Percentiles rank a stretch among this genome's conserved stretches.
Evolutionary conservation across 2,113 vertebrate species (phyloP).

Genomic region (Tupaia tana): DNA sequence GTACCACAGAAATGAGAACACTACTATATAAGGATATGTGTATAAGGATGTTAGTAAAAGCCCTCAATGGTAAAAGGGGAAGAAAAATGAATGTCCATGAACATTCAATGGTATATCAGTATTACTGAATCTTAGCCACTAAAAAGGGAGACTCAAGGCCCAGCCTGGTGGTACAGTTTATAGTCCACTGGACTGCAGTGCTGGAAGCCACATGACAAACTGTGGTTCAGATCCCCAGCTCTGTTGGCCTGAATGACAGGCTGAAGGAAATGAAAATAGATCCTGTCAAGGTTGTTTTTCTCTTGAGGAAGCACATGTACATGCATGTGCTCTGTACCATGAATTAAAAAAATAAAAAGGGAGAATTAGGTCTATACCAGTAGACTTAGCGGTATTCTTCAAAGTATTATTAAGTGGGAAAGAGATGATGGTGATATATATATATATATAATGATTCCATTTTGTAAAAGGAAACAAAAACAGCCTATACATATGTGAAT

Average conservation of each 20-base stretch:
- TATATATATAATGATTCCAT: neutral
- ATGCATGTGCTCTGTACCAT: too few species aligned
- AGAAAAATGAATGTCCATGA: neutral
- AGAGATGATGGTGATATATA: neutral
- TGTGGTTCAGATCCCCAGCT: too few species aligned
- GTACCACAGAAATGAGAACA: neutral
- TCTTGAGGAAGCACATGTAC: too few species aligned
- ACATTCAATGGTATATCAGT: neutral
- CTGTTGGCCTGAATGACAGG: too few species aligned
- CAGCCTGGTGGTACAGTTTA: too few species aligned
- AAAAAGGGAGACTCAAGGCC: neutral
- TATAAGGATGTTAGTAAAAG: neutral
- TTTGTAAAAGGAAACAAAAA: slow-evolving; percentile 22
- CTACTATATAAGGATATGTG: neutral
- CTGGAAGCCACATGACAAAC: too few species aligned
- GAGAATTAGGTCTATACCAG: neutral
- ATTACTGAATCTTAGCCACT: neutral
- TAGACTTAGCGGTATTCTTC: neutral
- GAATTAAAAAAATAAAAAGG: neutral
- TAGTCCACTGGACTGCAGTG: too few species aligned
- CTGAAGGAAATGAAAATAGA: too few species aligned
- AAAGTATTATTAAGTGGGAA: neutral
- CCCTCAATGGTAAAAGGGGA: neutral
- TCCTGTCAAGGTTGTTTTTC: too few species aligned
- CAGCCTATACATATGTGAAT: neutral